Evolutionary conservation across 2,113 vertebrate genomes (phyloP).

Genomic region (Paradisaea rubra): DNA sequence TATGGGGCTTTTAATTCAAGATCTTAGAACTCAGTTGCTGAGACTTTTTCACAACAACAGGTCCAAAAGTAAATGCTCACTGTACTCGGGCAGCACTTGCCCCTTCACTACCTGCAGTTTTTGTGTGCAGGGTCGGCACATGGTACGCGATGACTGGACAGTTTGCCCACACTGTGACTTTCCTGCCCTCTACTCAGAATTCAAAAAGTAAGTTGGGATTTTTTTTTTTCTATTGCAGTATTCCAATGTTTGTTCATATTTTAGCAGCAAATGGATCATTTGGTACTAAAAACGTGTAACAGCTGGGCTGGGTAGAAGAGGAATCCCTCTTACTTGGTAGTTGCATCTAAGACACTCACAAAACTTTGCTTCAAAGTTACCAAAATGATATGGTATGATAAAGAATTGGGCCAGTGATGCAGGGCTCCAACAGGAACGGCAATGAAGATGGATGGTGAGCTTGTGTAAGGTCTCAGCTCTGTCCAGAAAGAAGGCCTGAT

Average conservation of each 20-base stretch:
- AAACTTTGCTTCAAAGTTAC: background rate
- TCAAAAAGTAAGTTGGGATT: slow-evolving; percentile 78
- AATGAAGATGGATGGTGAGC: background rate
- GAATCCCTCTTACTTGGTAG: background rate
- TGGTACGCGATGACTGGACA: slow-evolving; percentile 91
- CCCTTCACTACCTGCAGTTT: background rate
- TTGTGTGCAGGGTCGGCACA: slow-evolving; percentile 84
- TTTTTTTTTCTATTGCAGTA: background rate
- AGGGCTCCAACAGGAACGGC: background rate
- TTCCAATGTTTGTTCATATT: background rate
- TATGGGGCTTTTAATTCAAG: background rate
- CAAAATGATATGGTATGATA: rapidly evolving
- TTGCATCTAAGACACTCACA: background rate
- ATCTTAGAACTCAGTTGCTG: background rate
- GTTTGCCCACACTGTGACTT: slow-evolving; percentile 90
- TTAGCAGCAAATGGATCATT: background rate
- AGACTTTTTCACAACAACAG: background rate
- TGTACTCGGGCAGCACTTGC: rapidly evolving
- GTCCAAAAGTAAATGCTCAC: background rate
- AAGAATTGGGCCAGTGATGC: background rate
- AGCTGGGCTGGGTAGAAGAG: background rate
- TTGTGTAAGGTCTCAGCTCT: too few species aligned
- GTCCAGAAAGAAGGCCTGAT: background rate
- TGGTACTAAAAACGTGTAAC: background rate
- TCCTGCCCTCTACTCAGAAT: slow-evolving; percentile 87